Evolutionary conservation across 2,797 vertebrate genomes (phyloP).

Genomic region (Miichthys miiuy): DNA sequence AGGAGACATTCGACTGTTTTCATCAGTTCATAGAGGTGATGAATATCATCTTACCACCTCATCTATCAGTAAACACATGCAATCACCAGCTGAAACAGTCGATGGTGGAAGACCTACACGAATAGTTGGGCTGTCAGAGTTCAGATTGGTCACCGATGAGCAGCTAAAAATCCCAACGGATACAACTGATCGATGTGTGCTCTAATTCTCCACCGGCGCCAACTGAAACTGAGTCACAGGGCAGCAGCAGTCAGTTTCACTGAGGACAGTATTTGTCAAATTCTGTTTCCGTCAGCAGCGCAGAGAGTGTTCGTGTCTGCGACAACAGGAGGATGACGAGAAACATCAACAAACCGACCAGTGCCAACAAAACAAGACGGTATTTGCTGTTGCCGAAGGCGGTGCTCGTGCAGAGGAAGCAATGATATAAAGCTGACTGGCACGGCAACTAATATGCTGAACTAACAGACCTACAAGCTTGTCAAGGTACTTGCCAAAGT

Average conservation of each 20-base stretch:
- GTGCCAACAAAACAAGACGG: conserved; percentile 40
- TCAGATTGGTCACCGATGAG: conserved; percentile 1
- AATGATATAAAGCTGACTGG: conserved; percentile 13
- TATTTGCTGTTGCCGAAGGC: conserved; percentile 25
- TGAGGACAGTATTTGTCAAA: conserved; percentile 6
- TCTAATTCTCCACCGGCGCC: not conserved
- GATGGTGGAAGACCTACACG: not conserved
- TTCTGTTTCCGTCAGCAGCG: conserved; percentile 21
- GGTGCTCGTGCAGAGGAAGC: conserved; percentile 23
- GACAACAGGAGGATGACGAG: conserved; percentile 36
- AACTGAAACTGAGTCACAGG: conserved; percentile 27
- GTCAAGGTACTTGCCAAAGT: not conserved
- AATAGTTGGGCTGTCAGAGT: not conserved
- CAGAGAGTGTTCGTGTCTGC: conserved; percentile 1
- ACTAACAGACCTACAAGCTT: conserved; percentile 14
- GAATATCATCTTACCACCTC: not conserved
- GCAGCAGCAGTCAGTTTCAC: not conserved
- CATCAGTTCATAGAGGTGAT: not conserved
- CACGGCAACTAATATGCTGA: conserved; percentile 24
- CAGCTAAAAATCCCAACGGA: not conserved
- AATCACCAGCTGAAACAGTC: too few species aligned
- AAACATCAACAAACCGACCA: conserved; percentile 51
- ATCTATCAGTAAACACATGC: not conserved
- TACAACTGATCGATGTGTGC: not conserved
- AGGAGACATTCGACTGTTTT: not conserved